Evolutionary conservation across 2,797 vertebrate species (phyloP), one percentile per base, ranked within the genome.

Genomic region (Rhabdomys pumilio): DNA sequence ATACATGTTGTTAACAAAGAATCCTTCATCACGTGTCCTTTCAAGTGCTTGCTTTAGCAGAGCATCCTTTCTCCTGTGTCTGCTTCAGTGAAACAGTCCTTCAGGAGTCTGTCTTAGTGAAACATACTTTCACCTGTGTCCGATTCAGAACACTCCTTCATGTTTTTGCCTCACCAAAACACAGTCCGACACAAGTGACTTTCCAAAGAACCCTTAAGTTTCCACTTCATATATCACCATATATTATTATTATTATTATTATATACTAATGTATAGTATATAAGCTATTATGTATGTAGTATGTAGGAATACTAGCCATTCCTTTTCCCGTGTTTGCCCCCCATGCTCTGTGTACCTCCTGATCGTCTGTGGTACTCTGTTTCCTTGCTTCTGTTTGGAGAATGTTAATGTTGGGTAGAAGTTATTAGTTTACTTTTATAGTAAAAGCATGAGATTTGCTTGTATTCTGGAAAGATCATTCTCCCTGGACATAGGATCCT

Each of bases 341-440:
- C 15, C 1, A 31, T 19, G 26, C 7, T 47, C 59, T 65, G 41
- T 15, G 4, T 31, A 19, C 9, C 82, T 44, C 26, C 82, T 20
- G 41, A 7, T 31, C 4, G 4, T 65, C 59, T 84, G 34, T 44
- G 59, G 38, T 20, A 26, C 15, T 9, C 44, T 44, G 14, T 44
- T 31, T 44, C 38, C 7, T 65, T 17, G 82, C 82, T 91, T 85
- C 59, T 81, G 17, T 90, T 88, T 89, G 11, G 2, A 89, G 84
- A 91, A 44, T 50, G 69, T 59, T 84, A 34, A 85, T 7, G 29
- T 14, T 65, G 69, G 50, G 3, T 59, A 63, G 61, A 76, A 47
- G 61, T 61, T 93, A 20, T 44, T 89, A 61, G 19, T 44, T 82
- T 91, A 24, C 24, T 26, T 96, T 82, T 79, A 72, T 65, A 44